Base-by-base conservation (phyloP, 1,140 invertebrate species). In the Agraylea sexmaculata region DNA sequence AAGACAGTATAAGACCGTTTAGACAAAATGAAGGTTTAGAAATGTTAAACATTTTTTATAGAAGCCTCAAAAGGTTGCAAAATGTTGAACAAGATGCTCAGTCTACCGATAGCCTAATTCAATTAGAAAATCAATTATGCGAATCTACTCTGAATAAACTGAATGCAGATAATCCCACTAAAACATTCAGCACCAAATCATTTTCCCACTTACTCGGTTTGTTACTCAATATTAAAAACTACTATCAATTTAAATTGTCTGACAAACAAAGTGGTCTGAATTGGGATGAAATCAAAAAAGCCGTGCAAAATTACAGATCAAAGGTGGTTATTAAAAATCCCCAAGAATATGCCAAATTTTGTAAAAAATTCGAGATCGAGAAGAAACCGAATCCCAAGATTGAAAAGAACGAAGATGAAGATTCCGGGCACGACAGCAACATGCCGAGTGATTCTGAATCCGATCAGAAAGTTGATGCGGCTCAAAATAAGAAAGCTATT, bases 21-120 rank as follows among this genome's bases (percentile, higher is more conserved):
- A 59, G 75, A 28, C 67, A 72, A 43, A 68, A 66, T 46, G 76
- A 80, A 56, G 78, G 75, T 2, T 38, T 80, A 0, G 74, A 80
- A 49, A 58, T 81, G 37, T 49, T 80, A 30, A 57, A 61, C 27
- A 59, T 68, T 25, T 78, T 78, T 49, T 80, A 77, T 52, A 60
- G 60, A 17, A 70, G 75, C 33, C 45, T 68, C 15, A 65, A 62
- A 51, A 57, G 65, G 40, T n/a, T n/a, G n/a, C n/a, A n/a, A n/a
- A n/a, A n/a, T n/a, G n/a, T n/a, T n/a, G n/a, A n/a, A n/a, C n/a
- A n/a, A n/a, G n/a, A n/a, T n/a, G n/a, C n/a, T n/a, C n/a, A n/a
- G n/a, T n/a, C n/a, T n/a, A n/a, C n/a, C n/a, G n/a, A n/a, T n/a
- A n/a, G n/a, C n/a, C n/a, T n/a, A n/a, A n/a, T n/a, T n/a, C n/a